Base-by-base conservation (phyloP, 2,888 invertebrate genomes). In the Dynastes hyllus region DNA sequence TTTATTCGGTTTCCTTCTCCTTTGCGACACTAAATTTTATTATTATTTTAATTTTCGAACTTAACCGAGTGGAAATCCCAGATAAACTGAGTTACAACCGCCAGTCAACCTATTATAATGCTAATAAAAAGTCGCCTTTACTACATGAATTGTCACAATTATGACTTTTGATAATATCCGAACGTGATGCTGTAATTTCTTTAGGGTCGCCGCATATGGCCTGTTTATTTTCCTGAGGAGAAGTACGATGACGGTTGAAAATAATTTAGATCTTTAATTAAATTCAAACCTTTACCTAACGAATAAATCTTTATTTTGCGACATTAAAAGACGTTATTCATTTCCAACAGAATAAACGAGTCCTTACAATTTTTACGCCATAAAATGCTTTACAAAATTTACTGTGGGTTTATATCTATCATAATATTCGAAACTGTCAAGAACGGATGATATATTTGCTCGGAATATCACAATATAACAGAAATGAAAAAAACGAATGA, bases 41-140 rank as follows among this genome's bases (percentile, higher is more conserved):
- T 84, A 84, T 84, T 84, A 84, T 83, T 84, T 84, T 84, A 83
- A 84, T 84, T 84, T 84, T 82, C 80, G 80, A 81, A 82, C 76
- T 83, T 83, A 83, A 78, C 84, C 83, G 83, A 81, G 82, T 84
- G 84, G 84, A 84, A 84, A 83, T 83, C 80, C 81, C 82, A 84
- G 84, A 84, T 84, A 84, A 84, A 82, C 80, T 79, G 80, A 82
- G 81, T 83, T 83, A 80, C 77, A 76, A 77, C 70, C 63, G 63
- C 70, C 71, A 73, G 73, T 73, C 73, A 58, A 73, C 73, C 73
- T 73, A 73, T 73, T 73, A 73, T 58, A 58, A 58, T 73, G 73
- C 73, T 58, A 73, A 73, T 73, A 73, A 73, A 73, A 73, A 73
- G 40, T 71, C 71, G 32, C 37, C 58, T 58, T 73, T 73, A 58